Base-by-base conservation (phyloP, 2,113 vertebrate genomes). In the Haemorhous mexicanus region DNA sequence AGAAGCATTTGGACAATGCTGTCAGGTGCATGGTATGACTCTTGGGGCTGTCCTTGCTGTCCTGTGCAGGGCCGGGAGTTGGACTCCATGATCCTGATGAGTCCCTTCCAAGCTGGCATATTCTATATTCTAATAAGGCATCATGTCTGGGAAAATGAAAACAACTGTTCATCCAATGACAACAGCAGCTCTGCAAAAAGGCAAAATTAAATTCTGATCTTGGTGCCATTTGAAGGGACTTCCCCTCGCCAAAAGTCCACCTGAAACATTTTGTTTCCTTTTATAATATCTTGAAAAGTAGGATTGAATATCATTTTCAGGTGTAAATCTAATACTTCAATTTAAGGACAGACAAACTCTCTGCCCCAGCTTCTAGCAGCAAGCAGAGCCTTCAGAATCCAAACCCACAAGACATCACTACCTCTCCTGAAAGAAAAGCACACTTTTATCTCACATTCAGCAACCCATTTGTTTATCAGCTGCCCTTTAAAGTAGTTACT, bases 31-130 rank as follows among this genome's bases (percentile, higher is more conserved):
- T 5, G 13, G 7, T 33, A 35, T 73, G 68, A 37, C 4, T 20
- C 21, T 49, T 32, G 26, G 26, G 10, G 37, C 13, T 50, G 12
- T 11, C 44, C 68, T 68, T 0, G 0, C 44, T 49, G 12, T 30
- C 24, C 30, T 56, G 30, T 0, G 0, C 66, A 66, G 5, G 32
- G 6, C 7, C 27, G 41, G 56, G n/a, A 47, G 15, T 2, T 44
- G 23, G 27, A 64, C 12, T 50, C 8, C 27, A 27, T 49, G 27
- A 44, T 50, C 22, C 50, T 74, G 32, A 37, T 59, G 26, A 2
- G 18, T 50, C 12, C 18, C 22, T 73, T 66, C 16, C 44, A 81
- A 16, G 33, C 19, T 67, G 10, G 44, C 19, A 14, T 59, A 33
- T 50, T 58, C 33, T 50, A 9, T 33, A 66, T 33, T 74, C 33